A percentile compares a stretch with the other conserved stretches of the same genome.
Evolutionary conservation across 1,140 invertebrate species (phyloP).

Genomic region (Acromyrmex echinatior): DNA sequence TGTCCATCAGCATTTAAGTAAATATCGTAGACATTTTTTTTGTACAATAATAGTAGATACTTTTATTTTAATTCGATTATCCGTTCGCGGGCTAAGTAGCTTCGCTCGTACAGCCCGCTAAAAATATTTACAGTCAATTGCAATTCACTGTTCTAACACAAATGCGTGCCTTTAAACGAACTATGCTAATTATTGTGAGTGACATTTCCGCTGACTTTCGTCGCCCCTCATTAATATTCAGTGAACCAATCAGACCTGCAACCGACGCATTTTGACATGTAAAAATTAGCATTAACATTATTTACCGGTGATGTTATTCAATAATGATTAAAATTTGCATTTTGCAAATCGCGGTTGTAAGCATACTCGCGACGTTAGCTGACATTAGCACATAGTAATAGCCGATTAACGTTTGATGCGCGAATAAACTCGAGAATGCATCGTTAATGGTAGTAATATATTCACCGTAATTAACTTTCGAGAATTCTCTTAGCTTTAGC

Average conservation of each 20-base stretch:
- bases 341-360: constrained; percentile 28
- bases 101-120: not conserved
- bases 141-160: not conserved
- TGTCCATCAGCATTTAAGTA: not conserved
- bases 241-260: constrained; percentile 18
- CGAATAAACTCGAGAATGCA: constrained; percentile 29
- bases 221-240: constrained; percentile 48
- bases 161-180: constrained; percentile 16
- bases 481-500: constrained; percentile 38
- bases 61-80: not conserved
- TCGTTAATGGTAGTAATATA: constrained; percentile 37
- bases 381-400: constrained; percentile 44
- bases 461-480: constrained; percentile 42
- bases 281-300: constrained; percentile 64
- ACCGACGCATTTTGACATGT: constrained; percentile 54
- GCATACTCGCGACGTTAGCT: constrained; percentile 22
- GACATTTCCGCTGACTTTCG: constrained; percentile 53
- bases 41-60: too few species aligned
- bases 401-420: constrained; percentile 49
- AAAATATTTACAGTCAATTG: constrained; percentile 33
- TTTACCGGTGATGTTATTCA: constrained; percentile 50
- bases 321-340: constrained; percentile 61
- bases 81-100: too few species aligned
- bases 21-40: not conserved
- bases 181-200: constrained; percentile 54